Conservation (phyloP, 1,140 invertebrate genomes). For the Drosophila insularis region DNA sequence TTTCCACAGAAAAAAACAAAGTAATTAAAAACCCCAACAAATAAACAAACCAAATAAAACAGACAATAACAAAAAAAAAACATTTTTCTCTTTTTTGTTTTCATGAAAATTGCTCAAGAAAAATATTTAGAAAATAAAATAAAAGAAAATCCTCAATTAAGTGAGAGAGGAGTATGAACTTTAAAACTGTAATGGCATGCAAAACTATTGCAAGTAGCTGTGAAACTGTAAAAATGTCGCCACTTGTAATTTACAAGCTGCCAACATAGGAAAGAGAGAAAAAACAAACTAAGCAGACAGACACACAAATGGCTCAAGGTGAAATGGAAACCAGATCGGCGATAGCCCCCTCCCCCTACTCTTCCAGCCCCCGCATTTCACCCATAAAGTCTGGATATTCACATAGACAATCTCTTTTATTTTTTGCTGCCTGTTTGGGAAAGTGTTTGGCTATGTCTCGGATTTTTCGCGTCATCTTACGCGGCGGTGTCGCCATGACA, state of each 20-base stretch:
- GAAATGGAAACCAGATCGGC: constrained; percentile 18
- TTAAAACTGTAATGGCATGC: neutral
- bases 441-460: neutral
- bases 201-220: neutral
- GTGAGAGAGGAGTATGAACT: neutral
- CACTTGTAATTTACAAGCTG: constrained; percentile 16
- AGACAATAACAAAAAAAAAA: neutral
- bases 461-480: neutral
- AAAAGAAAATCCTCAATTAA: neutral
- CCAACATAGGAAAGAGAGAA: neutral
- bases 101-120: neutral
- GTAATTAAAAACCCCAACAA: constrained; percentile 9
- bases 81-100: too few species aligned
- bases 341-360: neutral
- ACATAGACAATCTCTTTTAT: neutral
- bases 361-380: neutral
- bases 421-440: neutral
- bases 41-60: neutral
- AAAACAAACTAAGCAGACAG: neutral
- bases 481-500: neutral
- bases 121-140: neutral
- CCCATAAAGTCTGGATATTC: too few species aligned
- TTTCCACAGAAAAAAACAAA: neutral
- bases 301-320: constrained; percentile 10
- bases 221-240: constrained; percentile 5